Conservation (phyloP, 2,113 vertebrate species). For the Tachycineta bicolor region DNA sequence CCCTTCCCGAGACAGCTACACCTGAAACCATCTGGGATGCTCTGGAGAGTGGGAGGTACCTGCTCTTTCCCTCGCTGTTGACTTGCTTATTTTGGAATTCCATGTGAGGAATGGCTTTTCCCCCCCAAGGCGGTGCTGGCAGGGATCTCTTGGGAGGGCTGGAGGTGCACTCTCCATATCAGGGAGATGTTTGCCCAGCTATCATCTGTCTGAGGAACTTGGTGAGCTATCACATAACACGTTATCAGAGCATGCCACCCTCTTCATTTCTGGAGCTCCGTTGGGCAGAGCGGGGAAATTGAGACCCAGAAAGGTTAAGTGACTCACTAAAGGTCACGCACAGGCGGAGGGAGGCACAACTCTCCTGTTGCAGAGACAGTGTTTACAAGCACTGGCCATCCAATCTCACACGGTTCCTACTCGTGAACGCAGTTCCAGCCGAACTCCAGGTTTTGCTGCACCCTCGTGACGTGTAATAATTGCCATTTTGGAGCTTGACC, state of each 20-base stretch:
- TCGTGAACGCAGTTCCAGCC: neutral
- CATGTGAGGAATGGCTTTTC: conserved; percentile 21
- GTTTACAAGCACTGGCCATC: conserved; percentile 22
- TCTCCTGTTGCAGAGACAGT: conserved; percentile 5
- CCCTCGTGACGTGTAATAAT: neutral
- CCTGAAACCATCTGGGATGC: neutral
- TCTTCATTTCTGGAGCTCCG: conserved; percentile 43
- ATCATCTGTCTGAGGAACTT: conserved; percentile 64
- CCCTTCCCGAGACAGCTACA: neutral
- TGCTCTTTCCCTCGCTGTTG: neutral
- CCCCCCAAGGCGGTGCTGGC: neutral
- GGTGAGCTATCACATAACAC: conserved; percentile 42
- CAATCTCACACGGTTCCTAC: neutral
- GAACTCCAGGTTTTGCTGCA: neutral
- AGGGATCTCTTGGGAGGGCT: neutral
- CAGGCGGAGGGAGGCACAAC: neutral
- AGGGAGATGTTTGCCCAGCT: conserved; percentile 58
- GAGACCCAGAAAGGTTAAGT: conserved; percentile 61
- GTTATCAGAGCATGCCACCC: conserved; percentile 47
- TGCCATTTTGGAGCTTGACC: neutral
- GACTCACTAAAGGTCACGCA: conserved; percentile 61
- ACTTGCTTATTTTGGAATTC: conserved; percentile 33
- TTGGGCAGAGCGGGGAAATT: conserved; percentile 8
- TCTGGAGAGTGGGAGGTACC: neutral
- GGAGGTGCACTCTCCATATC: neutral